Conservation (phyloP, 1,140 invertebrate genomes). For the Batillaria attramentaria region DNA sequence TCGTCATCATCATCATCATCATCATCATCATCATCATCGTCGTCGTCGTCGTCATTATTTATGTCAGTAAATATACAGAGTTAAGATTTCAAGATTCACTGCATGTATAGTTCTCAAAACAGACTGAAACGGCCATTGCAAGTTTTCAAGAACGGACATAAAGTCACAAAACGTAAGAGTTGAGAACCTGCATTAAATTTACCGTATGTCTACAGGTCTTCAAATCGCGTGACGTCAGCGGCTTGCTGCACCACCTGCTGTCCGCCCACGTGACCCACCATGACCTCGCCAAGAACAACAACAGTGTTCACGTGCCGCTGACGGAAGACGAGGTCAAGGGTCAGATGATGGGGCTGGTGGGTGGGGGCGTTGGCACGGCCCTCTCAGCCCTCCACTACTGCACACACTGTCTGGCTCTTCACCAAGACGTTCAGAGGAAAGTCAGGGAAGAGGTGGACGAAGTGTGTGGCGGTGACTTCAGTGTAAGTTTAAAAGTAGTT, state of each 20-base stretch:
- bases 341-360: conserved; percentile 47
- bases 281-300: conserved; percentile 27
- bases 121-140: too few species aligned
- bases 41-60: too few species aligned
- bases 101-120: too few species aligned
- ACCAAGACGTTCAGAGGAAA: conserved; percentile 46
- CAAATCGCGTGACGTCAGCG: too few species aligned
- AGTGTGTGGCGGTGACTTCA: neutral
- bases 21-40: too few species aligned
- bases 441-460: conserved; percentile 43
- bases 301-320: conserved; percentile 22
- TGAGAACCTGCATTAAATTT: too few species aligned
- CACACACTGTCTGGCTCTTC: conserved; percentile 51
- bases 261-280: neutral
- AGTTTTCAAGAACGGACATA: too few species aligned
- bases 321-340: conserved; percentile 54
- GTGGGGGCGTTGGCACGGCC: conserved; percentile 51
- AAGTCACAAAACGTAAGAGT: too few species aligned
- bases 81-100: too few species aligned
- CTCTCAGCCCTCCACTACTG: conserved; percentile 48
- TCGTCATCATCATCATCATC: too few species aligned
- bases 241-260: neutral
- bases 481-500: neutral
- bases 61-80: too few species aligned
- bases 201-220: too few species aligned